Evolutionary conservation across 2,113 vertebrate genomes (phyloP).

Genomic region (Saguinus imperator): DNA sequence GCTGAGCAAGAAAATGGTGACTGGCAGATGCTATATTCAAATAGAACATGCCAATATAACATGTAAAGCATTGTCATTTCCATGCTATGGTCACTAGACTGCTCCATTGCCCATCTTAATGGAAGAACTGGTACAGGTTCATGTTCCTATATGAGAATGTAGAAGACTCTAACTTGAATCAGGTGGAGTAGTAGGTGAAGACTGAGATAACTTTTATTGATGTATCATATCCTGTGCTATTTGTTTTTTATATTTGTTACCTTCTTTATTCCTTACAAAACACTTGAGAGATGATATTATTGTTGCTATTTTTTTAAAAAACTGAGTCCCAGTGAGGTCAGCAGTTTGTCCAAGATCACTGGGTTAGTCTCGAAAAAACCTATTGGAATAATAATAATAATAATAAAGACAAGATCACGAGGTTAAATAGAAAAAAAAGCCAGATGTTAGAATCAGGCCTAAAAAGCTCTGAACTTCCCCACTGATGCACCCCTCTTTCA

Average conservation of each 20-base stretch:
- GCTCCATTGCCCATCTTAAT: no score
- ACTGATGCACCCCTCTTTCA: fast-evolving
- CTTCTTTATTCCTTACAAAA: background rate
- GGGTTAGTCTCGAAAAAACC: no score
- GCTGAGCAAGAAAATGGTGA: slow-evolving; percentile 18
- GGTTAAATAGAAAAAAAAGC: background rate
- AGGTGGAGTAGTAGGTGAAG: background rate
- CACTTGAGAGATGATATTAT: background rate
- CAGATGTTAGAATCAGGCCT: background rate
- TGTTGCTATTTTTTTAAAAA: background rate
- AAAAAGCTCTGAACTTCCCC: background rate
- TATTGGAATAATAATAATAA: no score
- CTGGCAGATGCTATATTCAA: background rate
- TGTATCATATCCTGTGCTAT: background rate
- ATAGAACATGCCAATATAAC: background rate
- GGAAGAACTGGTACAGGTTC: background rate
- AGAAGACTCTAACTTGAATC: background rate
- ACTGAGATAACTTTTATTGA: background rate
- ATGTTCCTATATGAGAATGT: fast-evolving
- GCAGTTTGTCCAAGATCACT: background rate
- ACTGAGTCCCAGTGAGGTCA: background rate
- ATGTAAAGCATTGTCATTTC: background rate
- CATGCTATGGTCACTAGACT: background rate
- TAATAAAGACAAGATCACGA: no score
- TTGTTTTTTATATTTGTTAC: background rate